Evolutionary conservation across 2,888 invertebrate species (phyloP), one percentile per base, ranked within the genome.

Genomic region (Epiblema foenella): DNA sequence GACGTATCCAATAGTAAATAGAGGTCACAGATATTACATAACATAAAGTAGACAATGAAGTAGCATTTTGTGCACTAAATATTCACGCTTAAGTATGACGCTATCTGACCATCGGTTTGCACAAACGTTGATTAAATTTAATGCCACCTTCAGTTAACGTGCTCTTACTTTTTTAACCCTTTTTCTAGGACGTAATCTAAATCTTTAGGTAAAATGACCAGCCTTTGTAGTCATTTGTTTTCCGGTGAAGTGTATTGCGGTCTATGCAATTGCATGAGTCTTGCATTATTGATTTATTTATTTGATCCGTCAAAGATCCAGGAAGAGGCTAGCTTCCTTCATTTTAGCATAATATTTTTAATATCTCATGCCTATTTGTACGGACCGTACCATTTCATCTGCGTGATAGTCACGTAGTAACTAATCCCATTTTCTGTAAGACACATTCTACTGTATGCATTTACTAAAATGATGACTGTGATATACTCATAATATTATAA

Each of bases 381-480:
- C 33, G n/a, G 51, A 15, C 33, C 29, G 51, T 64, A 51, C 54
- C 39, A 52, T 64, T 64, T 67, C 58, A 59, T 52, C 17, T 52
- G 17, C 52, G 39, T 67, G 58, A 59, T 57, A 56, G 67, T 59
- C 24, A 24, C 39, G 39, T 77, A 75, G 76, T 75, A 39, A 37
- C 29, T 57, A 42, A 69, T 66, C 20, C 15, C 17, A 57, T 51
- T 73, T 66, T 69, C 54, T 66, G 66, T 73, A 65, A 59, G 46
- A 57, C 57, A 66, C 74, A 77, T 75, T 84, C 84, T 86, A 83
- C 81, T 85, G 86, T 83, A 88, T 86, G 89, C 90, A 92, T 91
- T 91, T 90, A 86, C 83, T 92, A 88, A 93, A 91, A 90, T 91
- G 91, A 89, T 87, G 89, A 93, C 93, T 93, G 93, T 93, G 93